These are phyloP conservation scores for Prolemur simus DNA, from an alignment of 2,113 vertebrate genomes.

Conservation along the genomic window DNA sequence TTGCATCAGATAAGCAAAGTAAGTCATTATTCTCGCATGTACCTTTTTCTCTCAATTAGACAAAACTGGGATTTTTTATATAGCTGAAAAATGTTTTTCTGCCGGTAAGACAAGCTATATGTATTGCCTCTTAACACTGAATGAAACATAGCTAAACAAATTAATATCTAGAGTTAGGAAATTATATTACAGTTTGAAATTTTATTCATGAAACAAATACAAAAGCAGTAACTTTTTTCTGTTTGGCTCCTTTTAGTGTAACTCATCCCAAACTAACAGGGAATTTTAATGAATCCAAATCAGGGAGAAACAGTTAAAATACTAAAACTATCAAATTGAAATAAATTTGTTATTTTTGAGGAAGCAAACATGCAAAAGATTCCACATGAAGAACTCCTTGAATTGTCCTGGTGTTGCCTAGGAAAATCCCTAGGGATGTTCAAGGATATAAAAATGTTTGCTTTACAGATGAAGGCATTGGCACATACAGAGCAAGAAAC, in stretches of 20 bases:
- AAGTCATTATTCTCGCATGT: neutral
- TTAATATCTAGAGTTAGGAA: neutral
- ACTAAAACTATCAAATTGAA: neutral
- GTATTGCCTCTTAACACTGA: neutral
- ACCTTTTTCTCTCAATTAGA: conserved; percentile 9
- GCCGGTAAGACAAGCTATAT: neutral
- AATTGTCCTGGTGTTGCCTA: neutral
- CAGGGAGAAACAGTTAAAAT: neutral
- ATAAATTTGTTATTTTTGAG: neutral
- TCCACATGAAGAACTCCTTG: neutral
- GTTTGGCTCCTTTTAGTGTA: neutral
- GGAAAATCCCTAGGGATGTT: neutral
- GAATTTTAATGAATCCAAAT: neutral
- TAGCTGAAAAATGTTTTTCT: conserved; percentile 4
- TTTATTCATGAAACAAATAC: neutral
- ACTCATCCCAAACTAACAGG: neutral
- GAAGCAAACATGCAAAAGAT: neutral
- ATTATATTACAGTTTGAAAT: conserved; percentile 9
- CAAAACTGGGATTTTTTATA: neutral
- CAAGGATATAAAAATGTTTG: neutral
- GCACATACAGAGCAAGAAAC: neutral
- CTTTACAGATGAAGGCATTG: neutral
- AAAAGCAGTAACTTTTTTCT: neutral
- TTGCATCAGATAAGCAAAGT: conserved; percentile 16
- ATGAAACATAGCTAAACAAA: neutral